A percentile compares a stretch with the other conserved stretches of the same genome.
Conservation (phyloP, 1,140 invertebrate genomes). For the Probaryconus sp. region DNA sequence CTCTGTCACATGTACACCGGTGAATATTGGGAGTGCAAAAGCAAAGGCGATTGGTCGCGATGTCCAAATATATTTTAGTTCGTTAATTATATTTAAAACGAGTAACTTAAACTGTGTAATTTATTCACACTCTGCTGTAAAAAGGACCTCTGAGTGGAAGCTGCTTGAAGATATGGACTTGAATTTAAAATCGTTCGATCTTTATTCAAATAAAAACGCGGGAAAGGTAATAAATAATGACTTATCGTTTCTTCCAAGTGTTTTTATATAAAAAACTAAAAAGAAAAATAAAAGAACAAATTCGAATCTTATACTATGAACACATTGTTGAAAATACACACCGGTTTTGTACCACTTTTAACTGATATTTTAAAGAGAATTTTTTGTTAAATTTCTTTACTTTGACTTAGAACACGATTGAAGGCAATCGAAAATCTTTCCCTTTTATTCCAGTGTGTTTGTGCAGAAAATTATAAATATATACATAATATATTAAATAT, state of each 20-base stretch:
- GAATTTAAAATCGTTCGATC: constrained; percentile 29
- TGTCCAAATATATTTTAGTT: constrained; percentile 96
- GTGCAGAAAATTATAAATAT: constrained; percentile 14
- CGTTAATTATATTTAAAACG: constrained; percentile 54
- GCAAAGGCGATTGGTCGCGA: constrained; percentile 89
- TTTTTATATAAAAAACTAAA: constrained; percentile 28
- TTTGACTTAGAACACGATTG: too few relatives aligned
- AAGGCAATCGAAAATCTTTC: too few relatives aligned
- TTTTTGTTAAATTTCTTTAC: too few relatives aligned
- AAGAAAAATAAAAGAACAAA: constrained; percentile 18
- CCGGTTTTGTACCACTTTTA: constrained; percentile 30
- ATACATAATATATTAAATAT: constrained; percentile 32
- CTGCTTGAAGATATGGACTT: constrained; percentile 31
- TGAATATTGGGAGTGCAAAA: constrained; percentile 96
- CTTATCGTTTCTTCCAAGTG: constrained; percentile 51
- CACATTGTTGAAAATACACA: constrained; percentile 8
- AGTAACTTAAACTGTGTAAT: constrained; percentile 67
- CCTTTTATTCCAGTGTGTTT: too few relatives aligned
- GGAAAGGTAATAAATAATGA: constrained; percentile 8
- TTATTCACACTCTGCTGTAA: constrained; percentile 59
- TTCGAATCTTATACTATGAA: constrained; percentile 19
- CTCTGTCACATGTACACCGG: constrained; percentile 91
- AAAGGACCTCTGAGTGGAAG: constrained; percentile 35
- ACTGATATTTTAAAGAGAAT: neutral
- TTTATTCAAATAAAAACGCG: constrained; percentile 7